Evolutionary conservation across 2,113 vertebrate species (phyloP), one percentile per base, ranked within the genome.

Genomic region (Larimichthys polyactis): DNA sequence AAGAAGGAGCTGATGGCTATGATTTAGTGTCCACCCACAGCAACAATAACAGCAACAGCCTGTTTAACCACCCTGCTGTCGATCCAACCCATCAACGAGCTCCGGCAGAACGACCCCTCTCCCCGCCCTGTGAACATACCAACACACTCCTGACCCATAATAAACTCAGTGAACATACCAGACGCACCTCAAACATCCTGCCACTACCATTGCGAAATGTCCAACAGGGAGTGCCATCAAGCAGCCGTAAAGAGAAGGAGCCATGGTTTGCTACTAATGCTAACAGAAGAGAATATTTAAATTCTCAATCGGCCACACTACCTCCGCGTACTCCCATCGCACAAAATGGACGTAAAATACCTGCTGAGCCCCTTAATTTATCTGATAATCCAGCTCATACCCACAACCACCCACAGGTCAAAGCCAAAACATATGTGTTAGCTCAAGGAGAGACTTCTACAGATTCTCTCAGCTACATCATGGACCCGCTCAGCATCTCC

Each of bases 31-130:
- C 88, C 1, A 69, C 88, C 65, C 77, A 71, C 17, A 79, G 70
- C 71, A 89, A 86, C 65, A 57, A n/a, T 63, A 63, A 78, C 55
- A 84, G 22, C 52, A 75, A 44, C 64, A 73, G 36, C 40, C 20
- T 72, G 20, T 62, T 19, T 19, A 52, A 49, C 52, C 55, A 19
- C 43, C 24, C 11, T 75, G 12, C 12, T 68, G 55, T 70, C 71
- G 57, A 81, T 15, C 79, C 59, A 43, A 48, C 66, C 5, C 40
- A 62, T 80, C 79, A 79, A 16, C 66, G 24, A 65, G 81, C 82
- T 44, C 93, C 93, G 43, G 91, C 91, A 68, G 95, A 96, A 83
- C 95, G 94, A 71, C 94, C 94, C 43, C 94, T 94, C 69, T 96
- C 95, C 49, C 92, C 93, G 55, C 89, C 90, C 55, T 88, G 79